Evolutionary conservation across 2,888 invertebrate genomes (phyloP), one percentile per base, ranked within the genome.

Genomic region (Idaea dimidiata): DNA sequence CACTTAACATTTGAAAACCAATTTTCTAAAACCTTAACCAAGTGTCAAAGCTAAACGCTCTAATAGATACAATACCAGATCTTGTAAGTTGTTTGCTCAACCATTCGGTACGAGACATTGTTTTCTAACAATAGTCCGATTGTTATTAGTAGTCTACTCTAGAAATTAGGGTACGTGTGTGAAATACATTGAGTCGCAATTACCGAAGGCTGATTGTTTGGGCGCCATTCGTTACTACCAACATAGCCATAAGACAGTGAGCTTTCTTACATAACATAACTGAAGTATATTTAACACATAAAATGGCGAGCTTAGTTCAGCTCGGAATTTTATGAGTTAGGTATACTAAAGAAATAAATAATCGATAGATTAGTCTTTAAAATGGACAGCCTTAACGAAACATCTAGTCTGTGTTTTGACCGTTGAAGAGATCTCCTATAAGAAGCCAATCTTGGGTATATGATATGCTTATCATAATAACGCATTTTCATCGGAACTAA

Each of bases 141-240:
- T 60, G 68, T 67, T 70, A 70, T 70, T 61, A 64, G 65, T 66
- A 65, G 68, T 70, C 66, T 61, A 68, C 65, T 62, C 60, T 63
- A 65, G 70, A 70, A 67, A 71, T 72, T 70, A 72, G 67, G 62
- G 64, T 58, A 58, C 54, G 56, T 33, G 63, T 68, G 72, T 68
- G 68, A 72, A 72, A 72, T 70, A 58, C 65, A 63, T 70, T 66
- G 63, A 54, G 59, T 58, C 59, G 63, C 69, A 65, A 66, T 64
- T 14, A 43, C 43, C 43, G 8, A 43, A 7, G 43, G 43, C 10
- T 43, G 43, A 43, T 43, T 43, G 43, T 43, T 43, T 43, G 43
- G 14, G 3, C 43, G 43, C 43, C 43, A 43, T 43, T 43, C 10
- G 43, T 14, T 43, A 10, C 43, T 14, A 43, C 43, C 10, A 43